Percentiles rank a stretch among this genome's conserved stretches.
phyloP scores from a whole-genome alignment of 2,797 vertebrate species.

The Girardinus metallicus region DNA sequence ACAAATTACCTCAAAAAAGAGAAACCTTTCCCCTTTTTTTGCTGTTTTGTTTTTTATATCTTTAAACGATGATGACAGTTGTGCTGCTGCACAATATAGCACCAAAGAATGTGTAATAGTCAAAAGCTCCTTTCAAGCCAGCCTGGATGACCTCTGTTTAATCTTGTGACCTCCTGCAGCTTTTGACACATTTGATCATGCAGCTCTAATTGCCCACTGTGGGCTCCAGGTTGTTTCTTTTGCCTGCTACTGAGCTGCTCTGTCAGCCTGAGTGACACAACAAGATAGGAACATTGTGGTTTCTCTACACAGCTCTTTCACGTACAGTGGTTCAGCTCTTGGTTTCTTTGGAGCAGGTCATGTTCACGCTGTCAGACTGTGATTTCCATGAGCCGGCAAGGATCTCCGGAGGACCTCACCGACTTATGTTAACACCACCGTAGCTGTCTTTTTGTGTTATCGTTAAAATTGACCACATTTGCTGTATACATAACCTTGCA shows the following conservation, averaged over 20 bases:
- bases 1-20: background rate
- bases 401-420: slow-evolving; percentile 17
- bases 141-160: slow-evolving; percentile 34
- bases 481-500: too few relatives aligned
- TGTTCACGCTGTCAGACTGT: slow-evolving; percentile 26
- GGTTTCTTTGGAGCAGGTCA: slow-evolving; percentile 23
- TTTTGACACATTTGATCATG: slow-evolving; percentile 72
- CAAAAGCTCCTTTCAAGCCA: slow-evolving; percentile 17
- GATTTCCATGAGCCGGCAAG: slow-evolving; percentile 15
- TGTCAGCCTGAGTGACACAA: slow-evolving; percentile 52
- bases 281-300: slow-evolving; percentile 41
- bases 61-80: background rate
- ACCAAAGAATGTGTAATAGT: slow-evolving; percentile 1
- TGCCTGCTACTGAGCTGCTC: slow-evolving; percentile 39
- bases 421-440: slow-evolving; percentile 23
- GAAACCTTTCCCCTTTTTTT: background rate
- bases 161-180: slow-evolving; percentile 49
- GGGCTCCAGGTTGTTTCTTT: slow-evolving; percentile 53
- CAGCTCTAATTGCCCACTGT: slow-evolving; percentile 67
- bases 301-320: slow-evolving; percentile 21
- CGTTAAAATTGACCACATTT: background rate
- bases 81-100: background rate
- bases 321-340: slow-evolving; percentile 10
- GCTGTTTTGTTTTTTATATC: too few relatives aligned
- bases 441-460: slow-evolving; percentile 8